Percentiles rank a stretch among this genome's conserved stretches.
These are phyloP conservation scores for Pammene fasciana DNA, from an alignment of 2,888 invertebrate species.

Conservation along the genomic window DNA sequence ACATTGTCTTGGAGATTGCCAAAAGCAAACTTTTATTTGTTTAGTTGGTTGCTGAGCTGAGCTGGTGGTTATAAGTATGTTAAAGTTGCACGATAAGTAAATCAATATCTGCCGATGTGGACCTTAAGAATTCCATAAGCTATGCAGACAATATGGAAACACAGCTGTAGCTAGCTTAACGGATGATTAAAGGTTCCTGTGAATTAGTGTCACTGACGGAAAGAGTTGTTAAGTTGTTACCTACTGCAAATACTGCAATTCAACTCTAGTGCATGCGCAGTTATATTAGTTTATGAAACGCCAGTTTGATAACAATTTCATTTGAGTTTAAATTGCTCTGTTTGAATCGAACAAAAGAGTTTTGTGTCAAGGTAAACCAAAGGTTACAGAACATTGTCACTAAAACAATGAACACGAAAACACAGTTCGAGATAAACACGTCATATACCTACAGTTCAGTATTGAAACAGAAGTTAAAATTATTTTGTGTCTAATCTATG, in stretches of 20 bases:
- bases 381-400: slow-evolving; percentile 40
- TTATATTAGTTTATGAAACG: slow-evolving; percentile 21
- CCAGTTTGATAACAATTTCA: slow-evolving; percentile 29
- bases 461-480: slow-evolving; percentile 11
- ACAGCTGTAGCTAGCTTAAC: slow-evolving; percentile 12
- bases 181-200: slow-evolving; percentile 18
- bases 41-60: not conserved
- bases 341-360: slow-evolving; percentile 39
- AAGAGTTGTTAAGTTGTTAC: slow-evolving; percentile 9
- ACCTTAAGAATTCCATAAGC: not conserved
- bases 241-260: slow-evolving; percentile 8
- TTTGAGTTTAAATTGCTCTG: slow-evolving; percentile 37
- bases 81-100: no score
- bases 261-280: slow-evolving; percentile 6
- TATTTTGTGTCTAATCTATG: not conserved
- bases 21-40: not conserved
- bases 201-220: slow-evolving; percentile 3
- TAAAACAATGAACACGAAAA: slow-evolving; percentile 42
- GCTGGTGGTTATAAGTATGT: no score
- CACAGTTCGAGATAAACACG: slow-evolving; percentile 34
- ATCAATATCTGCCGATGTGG: not conserved
- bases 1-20: slow-evolving; percentile 18
- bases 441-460: slow-evolving; percentile 10
- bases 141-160: not conserved
- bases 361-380: slow-evolving; percentile 44